phyloP scores from a whole-genome alignment of 2,113 vertebrate species.

The Mirounga angustirostris region DNA sequence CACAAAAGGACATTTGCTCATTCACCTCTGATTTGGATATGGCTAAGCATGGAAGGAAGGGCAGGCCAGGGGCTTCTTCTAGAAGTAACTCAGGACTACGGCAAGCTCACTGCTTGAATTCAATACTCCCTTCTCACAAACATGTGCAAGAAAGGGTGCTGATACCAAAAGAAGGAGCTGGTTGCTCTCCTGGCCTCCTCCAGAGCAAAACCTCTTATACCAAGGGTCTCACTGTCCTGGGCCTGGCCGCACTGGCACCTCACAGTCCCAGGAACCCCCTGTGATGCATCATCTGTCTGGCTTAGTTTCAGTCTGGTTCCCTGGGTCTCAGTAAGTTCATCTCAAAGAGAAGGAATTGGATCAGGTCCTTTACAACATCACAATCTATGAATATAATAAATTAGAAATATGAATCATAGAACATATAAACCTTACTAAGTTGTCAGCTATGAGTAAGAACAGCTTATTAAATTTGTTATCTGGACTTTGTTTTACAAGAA shows the following conservation, averaged over 20 bases:
- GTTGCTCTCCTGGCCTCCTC: slow-evolving; percentile 21
- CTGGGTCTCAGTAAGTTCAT: background rate
- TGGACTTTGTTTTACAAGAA: slow-evolving; percentile 51
- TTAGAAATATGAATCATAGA: slow-evolving; percentile 37
- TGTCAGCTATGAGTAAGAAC: slow-evolving; percentile 21
- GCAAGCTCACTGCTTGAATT: slow-evolving; percentile 6
- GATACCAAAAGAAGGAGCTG: slow-evolving; percentile 11
- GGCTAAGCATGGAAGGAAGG: slow-evolving; percentile 1
- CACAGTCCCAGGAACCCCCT: background rate
- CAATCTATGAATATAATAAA: slow-evolving; percentile 33
- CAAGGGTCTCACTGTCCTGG: slow-evolving; percentile 38
- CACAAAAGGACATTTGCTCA: slow-evolving; percentile 21
- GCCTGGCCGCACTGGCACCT: slow-evolving; percentile 27
- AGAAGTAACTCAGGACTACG: background rate
- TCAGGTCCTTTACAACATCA: slow-evolving; percentile 18
- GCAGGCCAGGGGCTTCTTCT: background rate
- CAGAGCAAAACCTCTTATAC: background rate
- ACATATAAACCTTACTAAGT: background rate
- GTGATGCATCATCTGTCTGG: slow-evolving; percentile 5
- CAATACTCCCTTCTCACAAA: slow-evolving; percentile 22
- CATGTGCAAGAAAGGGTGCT: background rate
- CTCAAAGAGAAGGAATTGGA: slow-evolving; percentile 28
- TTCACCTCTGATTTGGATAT: slow-evolving; percentile 2
- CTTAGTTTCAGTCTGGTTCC: slow-evolving; percentile 43
- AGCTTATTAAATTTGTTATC: slow-evolving; percentile 52